Base-by-base conservation (phyloP, 2,113 vertebrate species). In the Amblyornis subalaris region DNA sequence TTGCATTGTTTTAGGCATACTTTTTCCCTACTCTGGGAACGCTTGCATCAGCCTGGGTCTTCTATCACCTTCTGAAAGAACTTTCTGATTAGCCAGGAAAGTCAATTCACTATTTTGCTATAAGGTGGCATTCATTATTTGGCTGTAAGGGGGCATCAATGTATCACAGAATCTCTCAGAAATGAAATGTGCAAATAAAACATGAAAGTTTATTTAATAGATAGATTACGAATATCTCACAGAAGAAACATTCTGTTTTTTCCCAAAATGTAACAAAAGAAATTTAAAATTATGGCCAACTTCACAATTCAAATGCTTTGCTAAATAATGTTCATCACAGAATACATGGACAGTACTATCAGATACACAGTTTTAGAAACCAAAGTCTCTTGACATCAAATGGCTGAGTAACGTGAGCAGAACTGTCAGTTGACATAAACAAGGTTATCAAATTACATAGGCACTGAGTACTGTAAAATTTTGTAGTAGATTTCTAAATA, bases 401-500 rank as follows among this genome's bases (percentile, higher is more conserved):
- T 73, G 79, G 48, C 74, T 85, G 66, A 94, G 67, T 93, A 95
- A 95, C 3, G 42, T 83, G 66, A 91, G 77, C 66, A 95, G 66
- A 95, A 57, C 94, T 74, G 88, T 91, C 51, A 85, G 66, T 64
- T 90, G 96, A 96, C 85, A 94, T 79, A 95, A 94, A 93, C 89
- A 93, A 83, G 71, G 44, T 88, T 95, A 95, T 96, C 92, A 87
- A 83, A 86, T 96, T 96, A 90, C 95, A 92, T 31, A 54, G 45
- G 69, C 84, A 81, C 16, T 26, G 42, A 45, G 85, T 91, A 94
- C 92, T 61, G 53, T 88, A 96, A 90, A 88, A 93, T 91, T 95
- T 89, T 95, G 77, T 95, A 94, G 88, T 91, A 78, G 79, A 67
- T 76, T 92, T 94, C 76, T 85, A 95, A 94, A 90, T 89, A 85